Base-by-base conservation (phyloP, 2,797 vertebrate species). In the Manis pentadactyla region DNA sequence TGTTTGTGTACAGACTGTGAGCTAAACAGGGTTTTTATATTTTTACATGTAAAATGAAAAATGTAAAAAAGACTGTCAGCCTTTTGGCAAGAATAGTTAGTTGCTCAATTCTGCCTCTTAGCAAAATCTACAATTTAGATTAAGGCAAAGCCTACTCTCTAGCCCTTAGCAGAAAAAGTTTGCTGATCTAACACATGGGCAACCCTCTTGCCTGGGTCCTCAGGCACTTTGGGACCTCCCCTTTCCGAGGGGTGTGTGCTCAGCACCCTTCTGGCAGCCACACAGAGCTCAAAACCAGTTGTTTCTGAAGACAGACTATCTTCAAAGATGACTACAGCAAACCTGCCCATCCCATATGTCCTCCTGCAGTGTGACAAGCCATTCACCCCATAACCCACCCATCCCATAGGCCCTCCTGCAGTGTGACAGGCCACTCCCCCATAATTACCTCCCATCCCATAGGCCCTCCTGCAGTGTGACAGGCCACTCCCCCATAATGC, bases 81-180 rank as follows among this genome's bases (percentile, higher is more conserved):
- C 49, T 94, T 85, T 92, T 77, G 89, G 75, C 81, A 94, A 53
- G 57, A 79, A 92, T 2, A 42, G 79, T 31, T 2, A 42, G 79
- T 31, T 73, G 84, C 46, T 92, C 66, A 9, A 61, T 63, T 87
- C 49, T 77, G 55, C n/a, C 39, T 84, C 61, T 73, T 75, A 59
- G 59, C 9, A 63, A 92, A 89, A 92, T 21, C 71, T 86, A 89
- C 92, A 85, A 85, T 92, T 68, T 18, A 90, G 90, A 87, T 87
- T 29, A 77, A 69, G 46, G 59, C 64, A 71, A 86, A 86, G 29
- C 42, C 31, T 85, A 59, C 68, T 63, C 37, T 34, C 74, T 51
- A 69, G 71, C 11, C 31, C 57, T 88, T 19, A 9, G 37, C 31
- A 85, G 73, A 57, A 37, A 25, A 29, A 29, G 66, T 27, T 37